Percentiles rank a stretch among this genome's conserved stretches.
Conservation (phyloP, 2,113 vertebrate genomes). For the Nematolebias whitei region DNA sequence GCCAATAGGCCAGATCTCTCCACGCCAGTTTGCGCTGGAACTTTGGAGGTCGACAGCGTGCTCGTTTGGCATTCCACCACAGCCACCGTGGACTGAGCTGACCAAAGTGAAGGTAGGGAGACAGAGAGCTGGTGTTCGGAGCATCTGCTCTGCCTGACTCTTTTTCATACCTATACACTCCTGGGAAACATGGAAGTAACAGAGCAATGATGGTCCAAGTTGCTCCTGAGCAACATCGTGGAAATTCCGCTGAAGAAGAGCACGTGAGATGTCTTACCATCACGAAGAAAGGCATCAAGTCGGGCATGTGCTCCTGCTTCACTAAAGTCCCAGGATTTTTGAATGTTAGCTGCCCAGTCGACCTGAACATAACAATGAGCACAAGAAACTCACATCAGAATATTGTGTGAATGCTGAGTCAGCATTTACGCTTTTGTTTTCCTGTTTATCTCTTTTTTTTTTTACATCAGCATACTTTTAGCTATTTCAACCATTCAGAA, state of each 20-base stretch:
- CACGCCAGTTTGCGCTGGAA: slow-evolving; percentile 79
- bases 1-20: slow-evolving; percentile 80
- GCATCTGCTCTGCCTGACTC: slow-evolving; percentile 76
- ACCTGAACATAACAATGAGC: slow-evolving; percentile 54
- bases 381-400: not conserved
- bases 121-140: slow-evolving; percentile 78
- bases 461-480: not conserved
- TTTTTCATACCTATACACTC: slow-evolving; percentile 77
- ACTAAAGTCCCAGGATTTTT: slow-evolving; percentile 77
- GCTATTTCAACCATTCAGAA: too few relatives aligned
- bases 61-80: slow-evolving; percentile 72
- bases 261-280: slow-evolving; percentile 61
- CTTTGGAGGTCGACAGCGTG: slow-evolving; percentile 68
- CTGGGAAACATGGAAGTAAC: slow-evolving; percentile 35
- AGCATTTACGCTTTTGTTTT: too few relatives aligned
- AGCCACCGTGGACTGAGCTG: slow-evolving; percentile 77
- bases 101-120: slow-evolving; percentile 81
- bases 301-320: slow-evolving; percentile 73
- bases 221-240: not conserved
- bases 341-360: slow-evolving; percentile 79
- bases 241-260: not conserved
- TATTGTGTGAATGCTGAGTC: too few relatives aligned
- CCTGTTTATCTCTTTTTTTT: not conserved
- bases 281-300: slow-evolving; percentile 70
- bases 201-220: not conserved